Evolutionary conservation across 2,113 vertebrate species (phyloP), one percentile per base, ranked within the genome.

Genomic region (Oreamnos americanus): DNA sequence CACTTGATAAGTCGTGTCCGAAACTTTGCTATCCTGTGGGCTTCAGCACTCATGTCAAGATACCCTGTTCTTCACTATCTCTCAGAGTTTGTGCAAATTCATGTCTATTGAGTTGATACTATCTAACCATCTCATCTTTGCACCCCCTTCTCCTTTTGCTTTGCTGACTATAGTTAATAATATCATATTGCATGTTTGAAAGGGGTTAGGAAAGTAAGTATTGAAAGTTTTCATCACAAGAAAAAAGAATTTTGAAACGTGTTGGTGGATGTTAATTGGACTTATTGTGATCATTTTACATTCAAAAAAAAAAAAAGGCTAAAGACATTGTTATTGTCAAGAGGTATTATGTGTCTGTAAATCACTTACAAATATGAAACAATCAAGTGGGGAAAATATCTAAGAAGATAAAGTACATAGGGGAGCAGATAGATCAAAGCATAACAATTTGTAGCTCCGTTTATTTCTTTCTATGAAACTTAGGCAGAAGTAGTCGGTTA

Each of bases 1-100:
- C 21, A 3, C 67, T 25, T 74, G 10, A 25, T 39, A 39, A 74
- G 21, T 25, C 0, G 0, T 39, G n/a, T 74, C 11, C 0, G 0
- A 74, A 11, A 39, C n/a, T 71, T 36, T 6, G 10, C 10, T 74
- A 74, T 3, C 2, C 67, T 36, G 21, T 74, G 67, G 67, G n/a
- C 36, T 74, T 74, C 67, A 74, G 10, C 67, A 74, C 67, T 39
- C 36, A 13, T 39, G 67, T 39, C 5, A 74, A 10, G 67, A 36
- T 74, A 21, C 36, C 67, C 67, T 13, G 36, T 39, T 23, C 67
- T 74, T 74, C 36, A 23, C 19, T 25, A 3, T 39, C 67, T 74
- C 67, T 39, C 67, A 39, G 64, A 67, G 5, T 39, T 74, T 74
- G 21, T 12, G 21, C 67, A 74, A 39, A 74, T 23, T 23, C 36